Base-by-base conservation (phyloP, 2,888 invertebrate species). In the Drosophila conformis region DNA sequence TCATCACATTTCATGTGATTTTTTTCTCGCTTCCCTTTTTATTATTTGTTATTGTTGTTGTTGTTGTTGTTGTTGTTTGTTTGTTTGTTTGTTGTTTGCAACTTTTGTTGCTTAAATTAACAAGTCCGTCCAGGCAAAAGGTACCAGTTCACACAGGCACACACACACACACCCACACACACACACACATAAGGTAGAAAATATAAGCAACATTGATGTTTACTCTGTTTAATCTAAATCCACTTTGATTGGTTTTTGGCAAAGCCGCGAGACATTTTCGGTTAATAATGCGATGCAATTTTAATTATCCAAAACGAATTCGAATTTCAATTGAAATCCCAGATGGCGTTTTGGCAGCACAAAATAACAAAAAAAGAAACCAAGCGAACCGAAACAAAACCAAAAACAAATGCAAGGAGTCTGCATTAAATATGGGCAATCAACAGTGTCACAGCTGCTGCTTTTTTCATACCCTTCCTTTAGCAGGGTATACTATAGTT, bases 61-160 rank as follows among this genome's bases (percentile, higher is more conserved):
- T 61, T 64, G 62, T 70, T 58, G n/a, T n/a, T n/a, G n/a, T n/a
- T n/a, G n/a, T n/a, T 29, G 29, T 29, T 54, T 57, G 57, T 36
- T 58, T 59, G 49, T 61, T 66, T 42, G 21, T 40, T 62, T 25
- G 64, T 68, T 70, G 59, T 52, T 79, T 59, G 78, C 61, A 86
- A 85, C 82, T 85, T 88, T 85, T 88, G 84, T 72, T 88, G 75
- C 78, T 86, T 78, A 88, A 88, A 85, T 85, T 85, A 85, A 85
- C 84, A 85, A 83, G 75, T 74, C 67, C 65, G 74, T 54, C 25
- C 69, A 31, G 46, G 31, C 60, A 54, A 4, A 68, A 33, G 48
- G 42, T 36, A 36, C 25, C 35, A 36, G 27, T 13, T 36, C 27
- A 46, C 46, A 49, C 42, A 48, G 49, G 70, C 82, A 36, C 11